Evolutionary conservation across 1,140 invertebrate species (phyloP).

Genomic region (Drosophila pruinosa): DNA sequence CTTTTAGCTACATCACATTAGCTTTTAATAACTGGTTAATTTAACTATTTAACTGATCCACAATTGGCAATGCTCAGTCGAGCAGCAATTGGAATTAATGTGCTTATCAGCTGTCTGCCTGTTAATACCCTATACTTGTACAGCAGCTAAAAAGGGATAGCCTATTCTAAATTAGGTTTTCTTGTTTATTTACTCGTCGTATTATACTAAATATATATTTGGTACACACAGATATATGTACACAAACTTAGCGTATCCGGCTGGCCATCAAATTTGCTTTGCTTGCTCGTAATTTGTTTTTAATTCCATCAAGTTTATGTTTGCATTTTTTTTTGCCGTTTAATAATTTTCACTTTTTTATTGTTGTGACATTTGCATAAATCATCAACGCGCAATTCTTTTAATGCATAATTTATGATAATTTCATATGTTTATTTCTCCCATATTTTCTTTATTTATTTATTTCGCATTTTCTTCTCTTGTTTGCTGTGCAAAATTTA

Average conservation of each 20-base stretch:
- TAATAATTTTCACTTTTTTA: slow-evolving; percentile 12
- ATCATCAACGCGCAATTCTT: slow-evolving; percentile 59
- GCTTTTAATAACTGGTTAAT: neutral
- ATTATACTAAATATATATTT: no score
- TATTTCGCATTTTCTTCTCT: neutral
- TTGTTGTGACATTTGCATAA: slow-evolving; percentile 47
- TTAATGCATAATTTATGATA: slow-evolving; percentile 67
- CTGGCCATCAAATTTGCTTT: neutral
- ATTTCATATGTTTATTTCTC: slow-evolving; percentile 36
- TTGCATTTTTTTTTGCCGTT: slow-evolving; percentile 2
- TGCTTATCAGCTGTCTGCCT: neutral
- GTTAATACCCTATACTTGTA: neutral
- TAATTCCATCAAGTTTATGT: neutral
- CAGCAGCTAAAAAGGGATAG: neutral
- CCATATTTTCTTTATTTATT: neutral
- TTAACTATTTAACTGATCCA: neutral
- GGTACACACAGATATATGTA: no score
- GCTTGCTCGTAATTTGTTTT: neutral
- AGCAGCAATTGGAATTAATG: neutral
- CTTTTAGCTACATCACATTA: neutral
- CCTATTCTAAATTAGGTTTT: no score
- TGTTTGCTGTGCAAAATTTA: slow-evolving; percentile 46
- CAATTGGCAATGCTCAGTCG: neutral
- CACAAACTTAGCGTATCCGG: neutral
- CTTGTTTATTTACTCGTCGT: no score